Evolutionary conservation across 1,140 invertebrate genomes (phyloP).

Genomic region (Thalassaphorura encarpata): DNA sequence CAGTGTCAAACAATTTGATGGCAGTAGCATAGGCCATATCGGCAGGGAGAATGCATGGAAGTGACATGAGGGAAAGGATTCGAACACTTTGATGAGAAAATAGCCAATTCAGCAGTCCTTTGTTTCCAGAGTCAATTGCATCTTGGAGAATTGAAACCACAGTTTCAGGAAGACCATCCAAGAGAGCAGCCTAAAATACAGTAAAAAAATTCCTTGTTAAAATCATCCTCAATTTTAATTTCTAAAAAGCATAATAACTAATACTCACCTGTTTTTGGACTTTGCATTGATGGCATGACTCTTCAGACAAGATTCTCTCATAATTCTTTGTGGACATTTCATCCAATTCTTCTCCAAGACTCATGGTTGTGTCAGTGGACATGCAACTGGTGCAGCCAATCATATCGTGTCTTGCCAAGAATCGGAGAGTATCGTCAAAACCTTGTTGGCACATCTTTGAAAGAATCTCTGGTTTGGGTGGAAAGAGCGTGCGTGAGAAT

Average conservation of each 20-base stretch:
- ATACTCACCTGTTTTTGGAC: conserved; percentile 62
- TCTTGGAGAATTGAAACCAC: conserved; percentile 79
- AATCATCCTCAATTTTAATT: background rate
- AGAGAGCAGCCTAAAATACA: conserved; percentile 59
- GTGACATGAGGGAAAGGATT: conserved; percentile 60
- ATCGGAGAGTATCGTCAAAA: conserved; percentile 89
- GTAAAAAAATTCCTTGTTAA: background rate
- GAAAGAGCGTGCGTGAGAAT: conserved; percentile 82
- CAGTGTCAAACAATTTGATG: conserved; percentile 59
- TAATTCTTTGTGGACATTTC: conserved; percentile 29
- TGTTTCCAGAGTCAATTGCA: conserved; percentile 81
- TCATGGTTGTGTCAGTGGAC: conserved; percentile 67
- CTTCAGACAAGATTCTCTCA: conserved; percentile 43
- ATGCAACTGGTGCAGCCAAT: conserved; percentile 76
- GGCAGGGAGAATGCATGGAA: conserved; percentile 73
- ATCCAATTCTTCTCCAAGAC: conserved; percentile 57
- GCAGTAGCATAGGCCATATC: conserved; percentile 71
- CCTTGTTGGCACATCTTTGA: conserved; percentile 96
- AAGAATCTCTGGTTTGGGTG: conserved; percentile 77
- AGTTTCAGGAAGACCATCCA: conserved; percentile 74
- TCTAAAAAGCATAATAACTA: background rate
- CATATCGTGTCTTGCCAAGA: conserved; percentile 81
- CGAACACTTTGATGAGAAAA: conserved; percentile 71
- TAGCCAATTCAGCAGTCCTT: conserved; percentile 78
- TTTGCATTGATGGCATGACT: conserved; percentile 72